Evolutionary conservation across 1,140 invertebrate species (phyloP), one percentile per base, ranked within the genome.

Genomic region (Pectinophora gossypiella): DNA sequence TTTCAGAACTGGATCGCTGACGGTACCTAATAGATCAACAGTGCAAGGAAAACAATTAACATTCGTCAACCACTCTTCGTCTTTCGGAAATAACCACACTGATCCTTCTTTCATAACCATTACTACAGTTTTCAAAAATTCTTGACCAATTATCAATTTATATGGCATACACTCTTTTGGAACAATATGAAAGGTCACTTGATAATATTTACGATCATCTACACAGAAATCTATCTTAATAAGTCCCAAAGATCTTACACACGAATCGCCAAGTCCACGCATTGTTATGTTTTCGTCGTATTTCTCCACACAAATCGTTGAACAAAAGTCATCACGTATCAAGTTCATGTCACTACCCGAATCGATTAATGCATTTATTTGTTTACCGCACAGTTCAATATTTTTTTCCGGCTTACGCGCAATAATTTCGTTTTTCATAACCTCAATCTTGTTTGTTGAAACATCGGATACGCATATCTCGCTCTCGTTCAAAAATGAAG

Each of bases 271-370:
- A 6, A 27, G 12, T 12, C 23, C 23, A 27, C 5, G 12, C 12
- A 27, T 6, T 27, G 12, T 12, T 5, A 27, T 27, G 5, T 27
- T 27, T 27, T 27, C 12, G 23, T n/a, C n/a, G n/a, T n/a, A n/a
- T n/a, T 27, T 27, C 12, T 6, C 23, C 5, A 6, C 23, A 27
- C 23, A 27, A 27, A 6, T 27, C 23, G 23, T 5, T 5, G 23
- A 27, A 27, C 12, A 27, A 27, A 27, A 27, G 23, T 27, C 23
- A 12, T 44, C 50, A 35, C 32, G 13, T 47, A 56, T 43, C 7
- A 51, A 42, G 19, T 51, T 44, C 38, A 51, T 22, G 21, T 56
- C 48, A 13, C 43, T 51, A n/a, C 49, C 48, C 20, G 54, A 45
- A 36, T 57, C 49, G 16, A 51, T 51, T 40, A 51, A 52, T 2